Conservation (phyloP, 1,140 invertebrate genomes). For the Saccostrea cuccullata region DNA sequence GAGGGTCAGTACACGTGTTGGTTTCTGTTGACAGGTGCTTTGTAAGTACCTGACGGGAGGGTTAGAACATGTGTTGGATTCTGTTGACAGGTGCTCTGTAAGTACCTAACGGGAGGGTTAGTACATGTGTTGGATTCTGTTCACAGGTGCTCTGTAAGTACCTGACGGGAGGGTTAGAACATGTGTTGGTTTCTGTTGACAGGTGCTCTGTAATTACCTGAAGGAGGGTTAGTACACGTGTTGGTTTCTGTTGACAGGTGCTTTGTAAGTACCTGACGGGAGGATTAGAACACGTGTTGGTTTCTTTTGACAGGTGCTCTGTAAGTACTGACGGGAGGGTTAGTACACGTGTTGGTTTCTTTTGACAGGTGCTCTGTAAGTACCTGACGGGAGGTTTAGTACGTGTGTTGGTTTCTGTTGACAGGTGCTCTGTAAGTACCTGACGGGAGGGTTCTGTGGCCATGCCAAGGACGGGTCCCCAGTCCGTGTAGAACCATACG, state of each 20-base stretch:
- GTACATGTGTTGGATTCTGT: neutral
- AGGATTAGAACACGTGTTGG: slow-evolving; percentile 76
- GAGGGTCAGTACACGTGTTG: slow-evolving; percentile 80
- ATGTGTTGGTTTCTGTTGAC: neutral
- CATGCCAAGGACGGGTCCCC: slow-evolving; percentile 92
- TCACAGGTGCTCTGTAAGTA: slow-evolving; percentile 82
- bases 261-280: slow-evolving; percentile 87
- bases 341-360: slow-evolving; percentile 57
- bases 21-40: slow-evolving; percentile 76
- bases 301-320: slow-evolving; percentile 76
- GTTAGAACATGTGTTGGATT: neutral
- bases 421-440: slow-evolving; percentile 83
- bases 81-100: slow-evolving; percentile 79
- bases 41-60: slow-evolving; percentile 88
- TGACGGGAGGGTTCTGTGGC: slow-evolving; percentile 88
- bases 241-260: slow-evolving; percentile 59
- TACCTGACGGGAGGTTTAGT: slow-evolving; percentile 87
- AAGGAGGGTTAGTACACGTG: slow-evolving; percentile 82
- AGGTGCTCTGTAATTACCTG: slow-evolving; percentile 84
- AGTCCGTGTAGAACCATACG: slow-evolving; percentile 77
- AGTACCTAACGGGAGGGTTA: slow-evolving; percentile 87
- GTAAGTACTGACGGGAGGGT: slow-evolving; percentile 88
- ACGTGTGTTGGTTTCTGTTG: neutral
- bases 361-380: slow-evolving; percentile 80
- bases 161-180: slow-evolving; percentile 85